These are phyloP conservation scores for Crematogaster levior DNA, from an alignment of 2,888 invertebrate genomes.

Conservation along the genomic window DNA sequence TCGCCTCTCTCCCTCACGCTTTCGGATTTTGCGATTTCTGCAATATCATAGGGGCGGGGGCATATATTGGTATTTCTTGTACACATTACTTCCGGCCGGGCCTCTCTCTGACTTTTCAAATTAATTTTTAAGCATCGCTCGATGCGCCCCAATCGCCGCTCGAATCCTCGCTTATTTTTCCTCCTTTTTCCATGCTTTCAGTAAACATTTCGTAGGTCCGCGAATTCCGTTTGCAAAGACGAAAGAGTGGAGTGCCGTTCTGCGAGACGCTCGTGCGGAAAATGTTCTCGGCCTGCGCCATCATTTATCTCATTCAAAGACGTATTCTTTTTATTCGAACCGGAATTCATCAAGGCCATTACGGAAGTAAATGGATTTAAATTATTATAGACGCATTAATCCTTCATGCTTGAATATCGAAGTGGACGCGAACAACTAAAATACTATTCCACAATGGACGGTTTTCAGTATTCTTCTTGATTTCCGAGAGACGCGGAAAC, in stretches of 20 bases:
- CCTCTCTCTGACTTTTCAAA: constrained; percentile 78
- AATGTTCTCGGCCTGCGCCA: constrained; percentile 13
- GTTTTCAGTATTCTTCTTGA: neutral
- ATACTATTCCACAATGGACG: neutral
- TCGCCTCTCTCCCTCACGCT: constrained; percentile 31
- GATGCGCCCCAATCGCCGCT: neutral
- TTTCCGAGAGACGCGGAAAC: neutral
- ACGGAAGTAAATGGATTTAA: neutral
- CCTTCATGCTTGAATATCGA: neutral
- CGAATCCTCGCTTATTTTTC: neutral
- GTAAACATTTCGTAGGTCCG: constrained; percentile 34
- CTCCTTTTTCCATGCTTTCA: neutral
- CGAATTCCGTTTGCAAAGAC: constrained; percentile 8
- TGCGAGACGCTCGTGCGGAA: constrained; percentile 12
- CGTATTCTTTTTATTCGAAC: constrained; percentile 12
- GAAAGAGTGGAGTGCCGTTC: neutral
- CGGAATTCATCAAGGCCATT: neutral
- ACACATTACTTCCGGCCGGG: constrained; percentile 59
- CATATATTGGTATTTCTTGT: constrained; percentile 58
- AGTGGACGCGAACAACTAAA: neutral
- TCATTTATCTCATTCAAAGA: neutral
- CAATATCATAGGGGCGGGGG: constrained; percentile 60
- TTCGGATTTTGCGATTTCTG: constrained; percentile 72
- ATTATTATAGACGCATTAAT: constrained; percentile 1
- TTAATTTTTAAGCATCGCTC: constrained; percentile 81